These are phyloP conservation scores for Antennarius striatus DNA, from an alignment of 2,113 vertebrate genomes.

Conservation along the genomic window DNA sequence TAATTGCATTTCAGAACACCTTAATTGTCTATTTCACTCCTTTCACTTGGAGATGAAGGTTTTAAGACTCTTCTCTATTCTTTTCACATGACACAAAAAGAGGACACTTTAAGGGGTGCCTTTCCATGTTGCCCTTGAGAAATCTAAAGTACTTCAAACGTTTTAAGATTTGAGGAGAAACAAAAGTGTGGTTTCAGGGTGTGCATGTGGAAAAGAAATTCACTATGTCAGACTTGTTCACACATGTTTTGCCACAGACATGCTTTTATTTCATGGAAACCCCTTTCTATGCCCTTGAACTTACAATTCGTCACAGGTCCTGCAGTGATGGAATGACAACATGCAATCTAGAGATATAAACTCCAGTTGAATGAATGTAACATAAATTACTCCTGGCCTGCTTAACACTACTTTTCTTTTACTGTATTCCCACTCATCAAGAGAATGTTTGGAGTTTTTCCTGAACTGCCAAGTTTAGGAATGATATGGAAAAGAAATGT, in stretches of 20 bases:
- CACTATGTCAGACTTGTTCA: constrained; percentile 45
- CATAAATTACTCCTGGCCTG: constrained; percentile 7
- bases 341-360: constrained; percentile 11
- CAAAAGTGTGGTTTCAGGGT: constrained; percentile 55
- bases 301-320: background rate
- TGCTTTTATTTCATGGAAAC: constrained; percentile 32
- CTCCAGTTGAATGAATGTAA: background rate
- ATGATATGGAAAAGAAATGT: background rate
- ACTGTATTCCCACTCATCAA: background rate
- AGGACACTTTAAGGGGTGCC: constrained; percentile 63
- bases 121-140: constrained; percentile 67
- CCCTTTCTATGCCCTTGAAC: constrained; percentile 15
- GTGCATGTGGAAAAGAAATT: constrained; percentile 46
- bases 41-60: constrained; percentile 60
- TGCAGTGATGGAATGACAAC: constrained; percentile 7
- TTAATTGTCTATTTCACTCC: constrained; percentile 70
- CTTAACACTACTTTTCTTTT: constrained; percentile 1
- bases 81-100: constrained; percentile 49
- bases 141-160: constrained; percentile 68
- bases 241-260: constrained; percentile 40
- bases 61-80: constrained; percentile 55
- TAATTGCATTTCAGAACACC: constrained; percentile 72
- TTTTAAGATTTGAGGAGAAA: constrained; percentile 60
- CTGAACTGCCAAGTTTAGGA: no score
- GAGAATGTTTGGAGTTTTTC: no score